Conservation (phyloP, 2,888 invertebrate genomes). For the Iphiclides podalirius region DNA sequence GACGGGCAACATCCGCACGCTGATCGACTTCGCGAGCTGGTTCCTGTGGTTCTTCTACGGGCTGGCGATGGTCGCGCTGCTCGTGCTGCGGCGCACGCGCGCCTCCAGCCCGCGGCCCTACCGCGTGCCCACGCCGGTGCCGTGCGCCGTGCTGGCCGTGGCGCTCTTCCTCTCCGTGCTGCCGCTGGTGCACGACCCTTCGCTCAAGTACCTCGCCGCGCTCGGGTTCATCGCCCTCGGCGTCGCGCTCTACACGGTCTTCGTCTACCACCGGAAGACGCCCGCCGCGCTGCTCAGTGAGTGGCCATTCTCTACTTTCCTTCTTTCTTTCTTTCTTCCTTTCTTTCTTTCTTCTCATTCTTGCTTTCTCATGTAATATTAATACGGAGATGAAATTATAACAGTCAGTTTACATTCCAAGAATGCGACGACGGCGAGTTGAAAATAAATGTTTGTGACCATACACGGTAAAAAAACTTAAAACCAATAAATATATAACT, state of each 20-base stretch:
- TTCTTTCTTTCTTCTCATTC: too few relatives aligned
- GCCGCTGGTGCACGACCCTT: slow-evolving; percentile 88
- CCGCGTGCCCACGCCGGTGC: slow-evolving; percentile 85
- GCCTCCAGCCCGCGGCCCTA: slow-evolving; percentile 85
- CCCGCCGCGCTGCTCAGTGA: slow-evolving; percentile 83
- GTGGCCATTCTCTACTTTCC: too few relatives aligned
- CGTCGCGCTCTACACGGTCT: slow-evolving; percentile 85
- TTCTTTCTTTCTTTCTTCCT: too few relatives aligned
- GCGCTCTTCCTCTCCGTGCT: slow-evolving; percentile 86
- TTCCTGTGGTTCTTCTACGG: slow-evolving; percentile 94
- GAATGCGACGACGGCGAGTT: too few relatives aligned
- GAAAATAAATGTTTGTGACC: too few relatives aligned
- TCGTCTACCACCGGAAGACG: slow-evolving; percentile 85
- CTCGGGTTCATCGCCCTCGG: slow-evolving; percentile 86
- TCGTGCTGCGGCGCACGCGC: slow-evolving; percentile 86
- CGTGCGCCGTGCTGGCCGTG: slow-evolving; percentile 84
- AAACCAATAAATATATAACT: too few relatives aligned
- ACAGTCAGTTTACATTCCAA: too few relatives aligned
- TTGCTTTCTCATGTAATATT: too few relatives aligned
- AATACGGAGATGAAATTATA: too few relatives aligned
- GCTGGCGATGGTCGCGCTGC: slow-evolving; percentile 87
- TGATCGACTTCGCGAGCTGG: slow-evolving; percentile 93
- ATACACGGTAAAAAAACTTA: too few relatives aligned
- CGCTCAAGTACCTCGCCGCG: slow-evolving; percentile 88
- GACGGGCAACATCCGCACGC: slow-evolving; percentile 85